phyloP scores from a whole-genome alignment of 2,888 invertebrate genomes.

The Drosophila kuntzei region DNA sequence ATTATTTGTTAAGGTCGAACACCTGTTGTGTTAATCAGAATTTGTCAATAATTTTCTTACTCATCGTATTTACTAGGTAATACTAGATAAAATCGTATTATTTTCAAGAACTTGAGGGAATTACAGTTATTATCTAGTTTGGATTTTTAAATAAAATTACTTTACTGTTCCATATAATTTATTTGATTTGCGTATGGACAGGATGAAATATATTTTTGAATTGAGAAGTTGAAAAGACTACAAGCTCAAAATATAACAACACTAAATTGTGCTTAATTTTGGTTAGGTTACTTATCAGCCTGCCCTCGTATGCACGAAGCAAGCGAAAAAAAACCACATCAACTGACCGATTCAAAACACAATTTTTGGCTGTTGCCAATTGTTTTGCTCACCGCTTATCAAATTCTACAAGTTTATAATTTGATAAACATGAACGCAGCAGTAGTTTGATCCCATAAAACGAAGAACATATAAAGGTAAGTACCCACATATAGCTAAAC shows the following conservation, averaged over 20 bases:
- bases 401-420: constrained; percentile 55
- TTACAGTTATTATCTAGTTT: not conserved
- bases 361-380: constrained; percentile 63
- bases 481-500: constrained; percentile 2
- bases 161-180: not conserved
- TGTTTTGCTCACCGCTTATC: constrained; percentile 52
- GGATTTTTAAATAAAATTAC: not conserved
- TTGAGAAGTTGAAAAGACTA: too few relatives aligned
- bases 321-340: constrained; percentile 3
- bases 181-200: too few relatives aligned
- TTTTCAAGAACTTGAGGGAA: not conserved
- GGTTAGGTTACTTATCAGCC: not conserved
- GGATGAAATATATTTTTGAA: too few relatives aligned
- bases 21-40: constrained; percentile 21
- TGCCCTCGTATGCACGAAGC: constrained; percentile 1
- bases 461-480: constrained; percentile 24
- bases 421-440: constrained; percentile 60
- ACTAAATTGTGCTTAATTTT: not conserved
- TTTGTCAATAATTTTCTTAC: constrained; percentile 5
- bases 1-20: constrained; percentile 24
- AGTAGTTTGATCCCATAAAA: constrained; percentile 54
- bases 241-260: too few relatives aligned
- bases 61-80: constrained; percentile 4
- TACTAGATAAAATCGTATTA: constrained; percentile 11
- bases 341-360: constrained; percentile 33